Base-by-base conservation (phyloP, 2,888 invertebrate genomes). In the Sphecodes monilicornis region DNA sequence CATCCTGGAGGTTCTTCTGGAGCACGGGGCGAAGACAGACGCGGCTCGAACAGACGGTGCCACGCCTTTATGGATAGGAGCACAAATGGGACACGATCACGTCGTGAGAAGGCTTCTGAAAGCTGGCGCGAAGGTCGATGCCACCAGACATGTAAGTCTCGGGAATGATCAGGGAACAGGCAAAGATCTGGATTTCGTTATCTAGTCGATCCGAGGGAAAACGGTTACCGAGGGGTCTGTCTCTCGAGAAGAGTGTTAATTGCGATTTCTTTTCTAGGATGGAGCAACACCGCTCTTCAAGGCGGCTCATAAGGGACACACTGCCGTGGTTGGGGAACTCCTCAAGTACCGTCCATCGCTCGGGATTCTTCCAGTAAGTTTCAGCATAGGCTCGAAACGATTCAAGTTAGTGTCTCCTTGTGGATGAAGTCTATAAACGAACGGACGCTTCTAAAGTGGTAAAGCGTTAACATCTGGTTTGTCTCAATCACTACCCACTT, bases 261-360 rank as follows among this genome's bases (percentile, higher is more conserved):
- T 74, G 41, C 50, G 13, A 66, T 54, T 77, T 81, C 66, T 71
- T 50, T 90, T 88, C 32, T 77, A 98, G 98, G 98, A 99, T 95
- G 99, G 99, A 68, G 98, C 98, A 57, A 99, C 98, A 1, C 98
- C 99, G 1, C 95, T 99, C 85, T 99, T 99, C 95, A 99, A 99
- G 95, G 98, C 99, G 54, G 97, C 98, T 54, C 99, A 99, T 95
- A 99, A 99, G 95, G 99, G 99, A 0, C 98, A 98, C 95, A 96
- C 97, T 3, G 97, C 97, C 16, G 98, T 99, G 3, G 97, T 98
- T 1, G 96, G 96, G 0, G 98, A 98, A 93, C 95, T 99, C 88
- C 96, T 99, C 80, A 97, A 97, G 91, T 97, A 97, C 93, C 97
- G 97, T 78, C 98, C 99, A 16, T 97, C 97, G 92, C 96, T 98